Evolutionary conservation across 2,113 vertebrate species (phyloP).

Genomic region (Labeo catla): DNA sequence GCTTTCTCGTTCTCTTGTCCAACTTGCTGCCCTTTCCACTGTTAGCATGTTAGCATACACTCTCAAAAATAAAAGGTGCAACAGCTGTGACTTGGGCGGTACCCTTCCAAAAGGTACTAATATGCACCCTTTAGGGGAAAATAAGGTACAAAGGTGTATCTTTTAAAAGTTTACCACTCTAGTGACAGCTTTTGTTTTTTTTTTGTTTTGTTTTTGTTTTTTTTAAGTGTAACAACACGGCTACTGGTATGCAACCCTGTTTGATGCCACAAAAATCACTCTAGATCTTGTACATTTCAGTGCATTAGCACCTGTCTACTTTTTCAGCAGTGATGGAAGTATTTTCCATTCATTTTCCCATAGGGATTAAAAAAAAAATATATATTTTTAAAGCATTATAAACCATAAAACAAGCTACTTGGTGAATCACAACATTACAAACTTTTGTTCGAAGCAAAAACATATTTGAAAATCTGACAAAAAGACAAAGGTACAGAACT

Average conservation of each 20-base stretch:
- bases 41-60: not conserved
- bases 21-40: constrained; percentile 41
- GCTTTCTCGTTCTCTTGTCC: not conserved
- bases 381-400: too few relatives aligned
- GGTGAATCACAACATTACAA: too few relatives aligned
- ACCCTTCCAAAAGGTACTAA: not conserved
- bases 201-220: not conserved
- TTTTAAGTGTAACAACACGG: too few relatives aligned
- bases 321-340: too few relatives aligned
- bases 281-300: not conserved
- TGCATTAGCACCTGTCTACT: too few relatives aligned
- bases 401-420: too few relatives aligned
- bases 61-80: not conserved
- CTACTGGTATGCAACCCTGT: not conserved
- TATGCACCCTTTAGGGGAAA: not conserved
- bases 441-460: too few relatives aligned
- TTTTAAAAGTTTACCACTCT: not conserved
- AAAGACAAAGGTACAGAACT: too few relatives aligned
- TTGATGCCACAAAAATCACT: not conserved
- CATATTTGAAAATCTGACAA: not conserved
- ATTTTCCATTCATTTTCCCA: too few relatives aligned
- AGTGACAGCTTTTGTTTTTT: not conserved
- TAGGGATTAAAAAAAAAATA: too few relatives aligned
- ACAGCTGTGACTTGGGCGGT: not conserved
- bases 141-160: too few relatives aligned